Conservation (phyloP, 2,113 vertebrate genomes). For the Phodopus roborovskii region DNA sequence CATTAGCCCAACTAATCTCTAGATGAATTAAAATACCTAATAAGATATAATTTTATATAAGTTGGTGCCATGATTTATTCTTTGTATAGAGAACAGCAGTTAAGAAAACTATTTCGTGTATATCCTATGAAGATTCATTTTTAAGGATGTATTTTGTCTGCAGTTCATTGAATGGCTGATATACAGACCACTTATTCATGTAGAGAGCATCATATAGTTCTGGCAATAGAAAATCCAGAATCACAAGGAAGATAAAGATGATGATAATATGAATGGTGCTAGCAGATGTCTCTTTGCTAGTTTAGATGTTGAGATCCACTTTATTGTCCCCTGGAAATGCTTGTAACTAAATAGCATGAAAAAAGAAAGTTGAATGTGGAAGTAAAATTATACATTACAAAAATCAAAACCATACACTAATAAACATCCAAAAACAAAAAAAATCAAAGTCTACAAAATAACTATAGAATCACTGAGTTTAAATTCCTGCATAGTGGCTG, state of each 20-base stretch:
- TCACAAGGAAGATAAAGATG: neutral
- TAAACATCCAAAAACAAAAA: neutral
- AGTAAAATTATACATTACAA: neutral
- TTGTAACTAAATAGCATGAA: neutral
- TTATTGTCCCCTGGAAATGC: neutral
- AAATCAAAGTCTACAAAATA: neutral
- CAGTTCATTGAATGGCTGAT: neutral
- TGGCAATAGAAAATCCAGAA: neutral
- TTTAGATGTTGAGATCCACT: neutral
- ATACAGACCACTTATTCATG: neutral
- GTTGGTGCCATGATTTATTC: neutral
- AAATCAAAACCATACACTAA: neutral
- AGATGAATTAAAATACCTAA: neutral
- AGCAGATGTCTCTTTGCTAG: neutral
- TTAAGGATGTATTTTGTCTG: neutral
- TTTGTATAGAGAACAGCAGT: neutral
- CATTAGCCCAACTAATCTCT: no score
- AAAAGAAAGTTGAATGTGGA: neutral
- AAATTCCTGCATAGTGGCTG: neutral
- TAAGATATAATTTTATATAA: neutral
- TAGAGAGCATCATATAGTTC: neutral
- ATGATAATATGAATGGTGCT: neutral
- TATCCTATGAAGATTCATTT: neutral
- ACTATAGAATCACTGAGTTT: neutral
- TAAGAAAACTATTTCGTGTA: neutral